Evolutionary conservation across 2,888 invertebrate genomes (phyloP), one percentile per base, ranked within the genome.

Genomic region (Drosophila atroscutellata): DNA sequence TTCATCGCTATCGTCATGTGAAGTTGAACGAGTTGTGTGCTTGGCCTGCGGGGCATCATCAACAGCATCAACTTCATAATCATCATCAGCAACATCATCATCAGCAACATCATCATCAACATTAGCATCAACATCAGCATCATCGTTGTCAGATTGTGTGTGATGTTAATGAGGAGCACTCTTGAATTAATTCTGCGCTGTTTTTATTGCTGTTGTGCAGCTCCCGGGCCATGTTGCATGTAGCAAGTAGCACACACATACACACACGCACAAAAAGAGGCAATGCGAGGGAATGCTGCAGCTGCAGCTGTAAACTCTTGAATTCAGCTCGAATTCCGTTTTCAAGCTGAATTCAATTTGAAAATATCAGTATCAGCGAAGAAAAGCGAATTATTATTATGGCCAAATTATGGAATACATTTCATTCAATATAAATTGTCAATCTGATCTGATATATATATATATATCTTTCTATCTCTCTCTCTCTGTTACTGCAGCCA

Each of bases 131-230:
- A 13, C 50, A 51, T 42, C 60, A 50, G 49, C 39, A 34, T 66
- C 62, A 55, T 69, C 52, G 30, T 61, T 64, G 30, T 64, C 47
- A 57, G 34, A 49, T 54, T 80, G 61, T 77, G 75, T 70, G 77
- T 68, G 79, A 78, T 80, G 80, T 81, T 80, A 80, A 80, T 80
- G 80, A 80, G 80, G 57, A 65, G 79, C 75, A 75, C 67, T 77
- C 73, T 70, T 72, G 81, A 83, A 80, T 83, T 74, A 83, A 78
- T 71, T 70, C 65, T 61, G 39, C 62, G 59, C 54, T 66, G 59
- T 70, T 72, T 62, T 47, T 74, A 73, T 42, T 58, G 68, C 52
- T 66, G 59, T 60, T 72, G 68, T 61, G 64, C 61, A 68, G 72
- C 61, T 64, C 59, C 61, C 64, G 62, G 47, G 61, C 76, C 67